Base-by-base conservation (phyloP, 2,797 vertebrate species). In the Arvicola amphibius region DNA sequence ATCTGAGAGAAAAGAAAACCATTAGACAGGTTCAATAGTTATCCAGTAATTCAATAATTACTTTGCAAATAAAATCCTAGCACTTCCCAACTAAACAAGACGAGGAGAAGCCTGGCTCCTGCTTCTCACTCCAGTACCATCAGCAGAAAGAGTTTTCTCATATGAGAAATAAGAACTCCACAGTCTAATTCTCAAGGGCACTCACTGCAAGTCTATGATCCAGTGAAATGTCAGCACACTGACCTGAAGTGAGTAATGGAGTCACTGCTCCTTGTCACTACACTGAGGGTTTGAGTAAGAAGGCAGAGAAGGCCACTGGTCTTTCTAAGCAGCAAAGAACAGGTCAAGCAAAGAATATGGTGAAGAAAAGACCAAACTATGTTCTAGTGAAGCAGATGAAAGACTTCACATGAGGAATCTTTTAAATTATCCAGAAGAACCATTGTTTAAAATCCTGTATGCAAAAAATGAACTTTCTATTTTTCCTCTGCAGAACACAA, bases 401-500 rank as follows among this genome's bases (percentile, higher is more conserved):
- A 77, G 94, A 63, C 51, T 69, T 83, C 12, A 37, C 14, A 34
- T 73, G 46, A 71, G 34, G 53, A 86, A 14, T 56, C 51, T 69
- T 71, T 84, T n/a, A 61, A 25, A 56, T 87, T 74, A 51, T 19
- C 34, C 23, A 21, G 23, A 25, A 69, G 53, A 86, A 51, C 6
- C 34, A 71, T 2, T 8, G 65, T 85, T 84, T 65, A 0, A 89
- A 83, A 65, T 63, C 46, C 17, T 90, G 17, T 27, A 46, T 61
- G 16, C 76, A 51, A 92, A 77, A 59, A 27, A 74, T 74, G 46
- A 46, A n/a, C 9, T 80, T 85, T 80, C 43, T 56, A 40, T 59
- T 90, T 76, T 69, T 84, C 32, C 85, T 77, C 27, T 77, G 25
- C 94, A 92, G 56, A 88, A 53, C 77, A 59, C 25, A 65, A 74